A percentile compares a stretch with the other conserved stretches of the same genome.
These are phyloP conservation scores for Poeciliopsis occidentalis DNA, from an alignment of 2,113 vertebrate species.

Conservation along the genomic window DNA sequence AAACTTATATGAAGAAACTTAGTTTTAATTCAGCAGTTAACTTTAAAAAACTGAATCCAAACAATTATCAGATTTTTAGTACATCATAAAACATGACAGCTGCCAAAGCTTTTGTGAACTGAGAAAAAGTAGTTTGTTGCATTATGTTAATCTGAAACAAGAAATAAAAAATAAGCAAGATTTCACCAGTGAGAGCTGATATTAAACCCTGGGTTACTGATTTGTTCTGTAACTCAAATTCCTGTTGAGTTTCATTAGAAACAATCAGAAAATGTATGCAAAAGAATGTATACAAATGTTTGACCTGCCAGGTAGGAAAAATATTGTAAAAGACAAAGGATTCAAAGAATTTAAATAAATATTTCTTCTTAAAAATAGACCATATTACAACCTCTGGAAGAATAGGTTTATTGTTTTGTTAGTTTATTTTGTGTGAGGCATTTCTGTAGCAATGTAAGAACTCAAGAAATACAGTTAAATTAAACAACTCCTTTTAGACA, in stretches of 20 bases:
- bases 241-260: not conserved
- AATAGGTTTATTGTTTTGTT: too few relatives aligned
- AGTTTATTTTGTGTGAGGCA: too few relatives aligned
- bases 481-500: not conserved
- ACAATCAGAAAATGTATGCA: not conserved
- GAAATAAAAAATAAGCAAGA: not conserved
- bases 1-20: not conserved
- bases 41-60: too few relatives aligned
- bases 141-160: not conserved
- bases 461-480: not conserved
- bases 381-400: not conserved
- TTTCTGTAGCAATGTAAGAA: not conserved
- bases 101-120: not conserved
- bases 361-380: not conserved
- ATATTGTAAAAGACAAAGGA: not conserved
- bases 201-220: not conserved
- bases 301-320: not conserved
- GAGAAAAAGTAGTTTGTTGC: not conserved
- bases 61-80: too few relatives aligned
- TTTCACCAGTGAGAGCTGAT: not conserved
- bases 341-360: not conserved
- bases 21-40: not conserved
- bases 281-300: not conserved
- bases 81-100: too few relatives aligned
- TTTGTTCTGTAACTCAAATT: not conserved